Base-by-base conservation (phyloP, 2,797 vertebrate species). In the Acipenser oxyrinchus region DNA sequence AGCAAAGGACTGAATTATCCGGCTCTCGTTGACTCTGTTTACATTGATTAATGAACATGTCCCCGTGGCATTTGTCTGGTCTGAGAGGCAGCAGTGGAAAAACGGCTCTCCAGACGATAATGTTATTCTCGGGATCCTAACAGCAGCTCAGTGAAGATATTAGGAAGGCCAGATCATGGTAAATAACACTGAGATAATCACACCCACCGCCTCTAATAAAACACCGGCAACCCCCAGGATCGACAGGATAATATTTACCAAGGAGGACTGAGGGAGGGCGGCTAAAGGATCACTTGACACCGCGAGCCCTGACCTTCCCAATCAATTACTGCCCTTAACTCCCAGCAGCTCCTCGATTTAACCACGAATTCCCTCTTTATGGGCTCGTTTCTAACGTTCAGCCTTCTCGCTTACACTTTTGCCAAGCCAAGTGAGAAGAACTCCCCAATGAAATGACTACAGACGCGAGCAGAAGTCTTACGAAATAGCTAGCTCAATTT, bases 171-270 rank as follows among this genome's bases (percentile, higher is more conserved):
- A 65, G 70, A 74, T 74, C 64, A 78, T 74, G 71, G 76, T 77
- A 77, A 85, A 82, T 68, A 76, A 70, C 72, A 66, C 66, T 63
- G 57, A 57, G 77, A 72, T 69, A 76, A 77, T 82, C 71, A 74
- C 70, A 74, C 63, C 66, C 66, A 66, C 61, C 50, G 63, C 60
- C 71, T 71, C 65, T 73, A 77, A 80, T 80, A 77, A 76, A 77
- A 76, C 72, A 78, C 67, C 69, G 62, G 68, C 61, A 77, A 13
- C 70, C 68, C 49, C 69, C 70, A 74, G 66, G 74, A 77, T 70
- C 66, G 72, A 75, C 75, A 72, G 71, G 71, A 75, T 66, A 74
- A 75, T 79, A 77, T 66, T 75, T 75, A 69, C 77, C 64, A 72
- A 80, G 75, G 65, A 70, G 69, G 64, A 69, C 10, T 48, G 55